These are phyloP conservation scores for Cydia amplana DNA, from an alignment of 1,140 invertebrate genomes.

Conservation along the genomic window DNA sequence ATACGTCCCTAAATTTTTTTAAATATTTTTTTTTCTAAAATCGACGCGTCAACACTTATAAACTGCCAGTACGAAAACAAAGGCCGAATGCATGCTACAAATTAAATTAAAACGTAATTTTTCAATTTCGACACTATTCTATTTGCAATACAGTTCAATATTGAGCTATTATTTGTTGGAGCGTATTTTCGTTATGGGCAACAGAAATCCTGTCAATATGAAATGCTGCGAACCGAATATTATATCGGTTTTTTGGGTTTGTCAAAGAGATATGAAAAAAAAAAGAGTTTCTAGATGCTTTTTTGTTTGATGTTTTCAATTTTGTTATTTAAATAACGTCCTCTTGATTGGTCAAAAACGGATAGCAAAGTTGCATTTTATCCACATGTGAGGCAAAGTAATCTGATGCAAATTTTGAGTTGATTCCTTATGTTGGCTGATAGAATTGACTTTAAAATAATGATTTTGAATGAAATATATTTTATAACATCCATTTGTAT, in stretches of 20 bases:
- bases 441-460: no score
- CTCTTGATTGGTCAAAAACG: no score
- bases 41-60: not conserved
- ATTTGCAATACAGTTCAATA: not conserved
- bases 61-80: not conserved
- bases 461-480: no score
- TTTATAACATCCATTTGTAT: no score
- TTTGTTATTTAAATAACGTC: no score
- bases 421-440: no score
- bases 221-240: not conserved
- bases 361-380: no score
- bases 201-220: slow-evolving; percentile 10
- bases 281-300: no score
- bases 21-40: not conserved
- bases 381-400: no score
- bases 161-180: not conserved
- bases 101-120: not conserved
- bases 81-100: not conserved
- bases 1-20: not conserved
- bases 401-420: no score
- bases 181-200: not conserved
- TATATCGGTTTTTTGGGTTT: not conserved
- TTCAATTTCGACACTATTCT: not conserved
- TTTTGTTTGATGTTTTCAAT: no score
- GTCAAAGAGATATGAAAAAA: no score